These are phyloP conservation scores for human DNA, from an alignment of 2,113 vertebrate species.

Conservation along the genomic window DNA sequence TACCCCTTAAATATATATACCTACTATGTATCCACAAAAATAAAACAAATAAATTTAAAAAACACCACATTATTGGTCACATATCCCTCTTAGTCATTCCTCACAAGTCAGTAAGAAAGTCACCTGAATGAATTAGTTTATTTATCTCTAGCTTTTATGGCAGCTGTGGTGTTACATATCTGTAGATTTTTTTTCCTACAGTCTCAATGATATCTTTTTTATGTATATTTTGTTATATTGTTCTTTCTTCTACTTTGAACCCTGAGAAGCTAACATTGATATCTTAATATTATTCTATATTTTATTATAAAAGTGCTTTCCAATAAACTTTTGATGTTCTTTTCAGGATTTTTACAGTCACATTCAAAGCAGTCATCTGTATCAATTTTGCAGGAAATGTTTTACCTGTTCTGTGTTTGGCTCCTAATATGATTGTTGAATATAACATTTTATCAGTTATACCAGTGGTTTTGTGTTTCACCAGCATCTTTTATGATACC, in stretches of 20 bases:
- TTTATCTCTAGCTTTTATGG: not conserved
- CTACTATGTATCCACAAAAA: too few species aligned
- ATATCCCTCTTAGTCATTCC: not conserved
- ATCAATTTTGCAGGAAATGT: not conserved
- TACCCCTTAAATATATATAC: too few species aligned
- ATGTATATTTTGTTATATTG: too few species aligned
- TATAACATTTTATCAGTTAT: slow-evolving; percentile 16
- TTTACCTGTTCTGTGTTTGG: not conserved
- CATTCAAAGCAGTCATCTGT: not conserved
- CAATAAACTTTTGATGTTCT: not conserved
- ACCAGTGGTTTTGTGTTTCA: not conserved
- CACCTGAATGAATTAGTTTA: not conserved
- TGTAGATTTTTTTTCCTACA: not conserved
- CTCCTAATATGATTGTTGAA: not conserved
- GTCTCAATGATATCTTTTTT: not conserved
- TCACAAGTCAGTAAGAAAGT: not conserved
- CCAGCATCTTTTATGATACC: not conserved
- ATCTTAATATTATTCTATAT: not conserved
- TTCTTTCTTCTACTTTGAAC: too few species aligned
- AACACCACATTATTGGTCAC: not conserved
- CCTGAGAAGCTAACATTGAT: not conserved
- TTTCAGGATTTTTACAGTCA: not conserved
- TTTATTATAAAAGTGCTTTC: not conserved
- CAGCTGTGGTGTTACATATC: not conserved
- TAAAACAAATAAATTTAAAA: too few species aligned